Conservation (phyloP, 2,113 vertebrate genomes). For the Dicrurus megarhynchus region DNA sequence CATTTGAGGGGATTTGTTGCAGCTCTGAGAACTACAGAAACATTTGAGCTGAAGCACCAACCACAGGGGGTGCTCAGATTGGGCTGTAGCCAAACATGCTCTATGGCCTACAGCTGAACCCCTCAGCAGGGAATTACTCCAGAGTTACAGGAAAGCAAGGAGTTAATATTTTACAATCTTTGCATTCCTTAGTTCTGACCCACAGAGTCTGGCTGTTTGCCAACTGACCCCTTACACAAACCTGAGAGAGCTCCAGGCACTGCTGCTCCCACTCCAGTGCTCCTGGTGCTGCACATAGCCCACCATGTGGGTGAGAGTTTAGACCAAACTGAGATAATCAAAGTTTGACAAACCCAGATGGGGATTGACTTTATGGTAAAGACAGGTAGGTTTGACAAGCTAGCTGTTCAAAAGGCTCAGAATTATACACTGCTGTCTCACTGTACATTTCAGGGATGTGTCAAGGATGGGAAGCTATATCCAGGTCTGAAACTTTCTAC, state of each 20-base stretch:
- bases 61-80: not conserved
- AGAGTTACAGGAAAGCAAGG: not conserved
- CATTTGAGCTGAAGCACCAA: not conserved
- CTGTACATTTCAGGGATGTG: accelerated
- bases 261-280: not conserved
- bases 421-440: not conserved
- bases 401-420: not conserved
- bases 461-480: accelerated
- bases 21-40: not conserved
- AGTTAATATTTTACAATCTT: not conserved
- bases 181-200: not conserved
- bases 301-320: accelerated
- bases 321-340: not conserved
- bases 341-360: not conserved
- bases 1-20: not conserved
- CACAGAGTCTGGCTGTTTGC: not conserved
- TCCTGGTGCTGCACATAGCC: not conserved
- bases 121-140: not conserved
- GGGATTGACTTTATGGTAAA: not conserved
- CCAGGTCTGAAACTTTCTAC: not conserved
- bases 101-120: not conserved
- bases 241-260: not conserved
- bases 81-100: not conserved
- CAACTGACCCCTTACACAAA: not conserved
- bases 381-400: not conserved